Evolutionary conservation across 2,888 invertebrate species (phyloP).

Genomic region (Loripinus fragilis): DNA sequence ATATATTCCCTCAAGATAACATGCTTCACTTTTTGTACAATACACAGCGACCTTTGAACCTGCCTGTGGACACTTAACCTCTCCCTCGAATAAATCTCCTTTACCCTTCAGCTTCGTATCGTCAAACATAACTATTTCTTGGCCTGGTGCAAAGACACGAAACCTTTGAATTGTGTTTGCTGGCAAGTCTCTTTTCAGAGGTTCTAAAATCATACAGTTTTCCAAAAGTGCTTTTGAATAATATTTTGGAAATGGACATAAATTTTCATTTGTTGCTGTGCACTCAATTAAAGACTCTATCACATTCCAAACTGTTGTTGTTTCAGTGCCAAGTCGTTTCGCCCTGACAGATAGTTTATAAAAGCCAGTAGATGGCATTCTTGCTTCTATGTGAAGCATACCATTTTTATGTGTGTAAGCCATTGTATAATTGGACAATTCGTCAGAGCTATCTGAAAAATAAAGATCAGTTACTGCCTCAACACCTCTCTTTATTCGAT

Average conservation of each 20-base stretch:
- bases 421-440: not conserved
- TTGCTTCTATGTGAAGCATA: not conserved
- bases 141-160: not conserved
- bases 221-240: conserved; percentile 24
- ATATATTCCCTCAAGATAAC: not conserved
- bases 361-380: not conserved
- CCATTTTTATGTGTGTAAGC: not conserved
- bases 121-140: not conserved
- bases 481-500: not conserved
- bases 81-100: not conserved
- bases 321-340: conserved; percentile 12
- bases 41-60: not conserved
- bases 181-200: not conserved
- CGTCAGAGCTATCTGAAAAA: not conserved
- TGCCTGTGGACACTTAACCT: not conserved
- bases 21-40: not conserved
- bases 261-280: not conserved
- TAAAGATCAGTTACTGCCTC: not conserved
- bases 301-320: conserved; percentile 28
- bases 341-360: not conserved
- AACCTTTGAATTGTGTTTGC: not conserved
- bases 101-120: not conserved
- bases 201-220: conserved; percentile 17
- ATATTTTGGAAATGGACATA: conserved; percentile 9
- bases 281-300: conserved; percentile 46